Conservation (phyloP, 2,113 vertebrate genomes). For the Dasyornis broadbenti region DNA sequence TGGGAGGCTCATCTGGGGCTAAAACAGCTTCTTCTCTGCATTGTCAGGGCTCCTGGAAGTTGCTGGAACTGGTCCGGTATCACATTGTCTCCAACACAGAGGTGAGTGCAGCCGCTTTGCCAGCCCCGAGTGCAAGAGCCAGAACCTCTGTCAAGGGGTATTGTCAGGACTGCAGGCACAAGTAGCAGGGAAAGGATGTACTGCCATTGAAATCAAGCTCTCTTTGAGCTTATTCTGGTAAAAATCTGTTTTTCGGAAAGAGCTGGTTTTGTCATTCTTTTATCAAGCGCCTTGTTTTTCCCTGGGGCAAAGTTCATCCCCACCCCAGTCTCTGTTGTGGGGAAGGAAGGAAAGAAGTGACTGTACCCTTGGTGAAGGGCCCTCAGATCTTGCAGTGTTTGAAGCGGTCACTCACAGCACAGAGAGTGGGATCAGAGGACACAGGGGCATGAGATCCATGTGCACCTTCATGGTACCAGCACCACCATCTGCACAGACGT, state of each 20-base stretch:
- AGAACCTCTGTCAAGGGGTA: background rate
- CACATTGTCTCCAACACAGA: conserved; percentile 78
- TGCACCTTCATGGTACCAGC: background rate
- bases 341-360: background rate
- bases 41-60: conserved; percentile 82
- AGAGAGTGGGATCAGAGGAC: background rate
- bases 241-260: background rate
- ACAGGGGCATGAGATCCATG: accelerated
- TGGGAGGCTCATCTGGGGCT: background rate
- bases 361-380: background rate
- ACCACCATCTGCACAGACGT: background rate
- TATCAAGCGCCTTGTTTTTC: background rate
- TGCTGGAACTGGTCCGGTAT: conserved; percentile 84
- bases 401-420: background rate
- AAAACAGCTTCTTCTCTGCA: background rate
- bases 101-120: conserved; percentile 50
- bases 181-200: background rate
- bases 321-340: no score
- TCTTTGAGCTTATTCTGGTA: background rate
- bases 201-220: background rate
- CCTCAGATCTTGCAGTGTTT: no score
- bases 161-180: accelerated
- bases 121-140: background rate
- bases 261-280: background rate
- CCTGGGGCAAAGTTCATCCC: background rate